Base-by-base conservation (phyloP, 2,113 vertebrate species). In the Hemiprocne comata region DNA sequence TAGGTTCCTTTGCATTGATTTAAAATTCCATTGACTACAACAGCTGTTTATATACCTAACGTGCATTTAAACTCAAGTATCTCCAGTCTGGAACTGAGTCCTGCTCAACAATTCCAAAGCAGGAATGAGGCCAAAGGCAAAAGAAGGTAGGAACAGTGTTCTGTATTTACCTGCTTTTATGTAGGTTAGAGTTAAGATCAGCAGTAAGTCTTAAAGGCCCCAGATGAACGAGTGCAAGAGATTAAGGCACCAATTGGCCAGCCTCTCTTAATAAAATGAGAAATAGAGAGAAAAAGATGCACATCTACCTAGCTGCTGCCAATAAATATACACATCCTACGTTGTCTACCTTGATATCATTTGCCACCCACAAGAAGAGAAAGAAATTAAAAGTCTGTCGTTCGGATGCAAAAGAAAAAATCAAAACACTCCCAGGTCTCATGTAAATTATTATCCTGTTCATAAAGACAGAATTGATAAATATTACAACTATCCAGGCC, bases 401-500 rank as follows among this genome's bases (percentile, higher is more conserved):
- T n/a, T 77, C 57, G 11, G 4, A 51, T 58, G 19, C 0, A 0
- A 90, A 85, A 34, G 15, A 7, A 50, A 50, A 42, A 38, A 38
- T 6, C 0, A 76, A 25, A 28, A 28, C 31, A 53, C 12, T 83
- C 11, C 1, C 9, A 82, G 83, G 4, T 65, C 20, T 69, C 33
- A 24, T 13, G 16, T 72, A 42, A 71, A 66, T 87, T 85, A 48
- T 77, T 76, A 57, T 72, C 73, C 18, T 65, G 12, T 48, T 81
- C 6, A 33, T 71, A 60, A 46, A 72, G 25, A 24, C 10, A 24
- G 3, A 34, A 16, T 2, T 87, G 31, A 61, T 69, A 87, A 57
- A 66, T 72, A 8, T 7, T 51, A 23, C 0, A 0, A 19, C 34
- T 55, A 48, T 17, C 11, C 29, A 71, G 34, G 78, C 15, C 2